A percentile compares a stretch with the other conserved stretches of the same genome.
phyloP scores from a whole-genome alignment of 2,113 vertebrate genomes.

The Gavialis gangeticus region DNA sequence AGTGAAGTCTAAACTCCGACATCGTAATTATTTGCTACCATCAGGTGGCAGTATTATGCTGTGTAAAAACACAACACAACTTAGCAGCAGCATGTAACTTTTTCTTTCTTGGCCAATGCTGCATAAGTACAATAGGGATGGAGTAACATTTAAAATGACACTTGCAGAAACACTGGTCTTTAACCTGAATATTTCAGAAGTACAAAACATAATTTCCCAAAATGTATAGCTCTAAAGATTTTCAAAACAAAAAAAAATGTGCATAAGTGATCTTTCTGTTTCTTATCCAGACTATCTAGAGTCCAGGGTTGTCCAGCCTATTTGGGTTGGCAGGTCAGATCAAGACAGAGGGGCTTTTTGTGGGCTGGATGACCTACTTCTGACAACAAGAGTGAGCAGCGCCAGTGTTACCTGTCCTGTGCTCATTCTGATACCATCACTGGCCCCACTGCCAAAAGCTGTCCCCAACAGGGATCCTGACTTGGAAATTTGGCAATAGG shows the following conservation, averaged over 20 bases:
- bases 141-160: background rate
- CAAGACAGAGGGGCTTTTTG: too few relatives aligned
- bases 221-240: background rate
- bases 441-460: too few relatives aligned
- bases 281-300: too few relatives aligned
- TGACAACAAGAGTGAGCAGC: too few relatives aligned
- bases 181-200: background rate
- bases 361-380: too few relatives aligned
- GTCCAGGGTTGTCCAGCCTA: too few relatives aligned
- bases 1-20: fast-evolving
- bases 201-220: background rate
- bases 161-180: background rate
- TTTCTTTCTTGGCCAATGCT: fast-evolving
- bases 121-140: background rate
- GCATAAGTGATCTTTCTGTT: too few relatives aligned
- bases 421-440: too few relatives aligned
- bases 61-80: conserved; percentile 22
- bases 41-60: conserved; percentile 80
- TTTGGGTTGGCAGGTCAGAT: too few relatives aligned
- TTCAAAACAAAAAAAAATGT: background rate
- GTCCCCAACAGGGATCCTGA: too few relatives aligned
- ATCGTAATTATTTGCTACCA: conserved; percentile 28
- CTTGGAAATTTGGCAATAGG: too few relatives aligned
- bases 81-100: background rate
- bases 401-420: too few relatives aligned